phyloP scores from a whole-genome alignment of 1,140 invertebrate species.

The Papilio machaon region DNA sequence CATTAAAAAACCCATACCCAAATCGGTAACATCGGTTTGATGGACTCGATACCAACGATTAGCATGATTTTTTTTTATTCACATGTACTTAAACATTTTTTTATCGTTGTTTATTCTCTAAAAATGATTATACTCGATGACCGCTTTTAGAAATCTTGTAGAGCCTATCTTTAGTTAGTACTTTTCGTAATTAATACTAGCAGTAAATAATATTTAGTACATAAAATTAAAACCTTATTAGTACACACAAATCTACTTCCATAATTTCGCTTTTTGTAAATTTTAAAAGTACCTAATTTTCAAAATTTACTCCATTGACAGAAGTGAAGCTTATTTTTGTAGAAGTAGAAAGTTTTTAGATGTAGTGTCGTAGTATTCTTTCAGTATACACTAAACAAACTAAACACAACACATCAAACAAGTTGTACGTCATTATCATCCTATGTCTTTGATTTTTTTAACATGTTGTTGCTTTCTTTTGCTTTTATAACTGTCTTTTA shows the following conservation, averaged over 20 bases:
- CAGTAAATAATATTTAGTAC: not conserved
- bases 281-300: not conserved
- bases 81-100: not conserved
- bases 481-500: not conserved
- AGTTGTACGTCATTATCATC: not conserved
- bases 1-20: no score
- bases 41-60: no score
- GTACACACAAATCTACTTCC: not conserved
- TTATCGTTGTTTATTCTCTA: not conserved
- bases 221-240: not conserved
- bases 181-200: not conserved
- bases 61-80: no score
- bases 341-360: not conserved
- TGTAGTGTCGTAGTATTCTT: not conserved
- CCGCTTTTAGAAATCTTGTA: conserved; percentile 5
- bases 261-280: not conserved
- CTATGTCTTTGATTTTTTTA: not conserved
- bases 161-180: not conserved
- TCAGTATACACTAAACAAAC: conserved; percentile 14
- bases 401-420: conserved; percentile 10
- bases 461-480: not conserved
- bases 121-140: not conserved
- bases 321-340: not conserved
- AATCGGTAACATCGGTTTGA: no score
- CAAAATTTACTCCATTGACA: conserved; percentile 9